Conservation (phyloP, 2,888 invertebrate species). For the Podabrus alpinus region DNA sequence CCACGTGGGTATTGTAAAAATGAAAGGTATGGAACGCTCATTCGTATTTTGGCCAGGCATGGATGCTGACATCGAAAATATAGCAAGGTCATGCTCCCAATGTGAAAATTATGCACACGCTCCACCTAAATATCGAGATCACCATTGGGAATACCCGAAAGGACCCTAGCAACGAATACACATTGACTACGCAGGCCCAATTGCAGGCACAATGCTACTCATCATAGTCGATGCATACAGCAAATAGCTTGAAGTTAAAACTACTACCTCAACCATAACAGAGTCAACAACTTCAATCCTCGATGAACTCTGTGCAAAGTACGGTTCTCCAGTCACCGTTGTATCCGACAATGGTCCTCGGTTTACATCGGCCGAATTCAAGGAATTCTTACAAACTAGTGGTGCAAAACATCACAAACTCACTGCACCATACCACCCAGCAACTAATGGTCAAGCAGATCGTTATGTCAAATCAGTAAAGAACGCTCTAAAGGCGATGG, state of each 20-base stretch:
- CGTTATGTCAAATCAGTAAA: not conserved
- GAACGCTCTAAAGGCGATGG: no score
- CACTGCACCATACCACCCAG: conserved; percentile 29
- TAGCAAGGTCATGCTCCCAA: no score
- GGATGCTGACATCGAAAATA: no score
- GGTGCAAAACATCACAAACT: conserved; percentile 30
- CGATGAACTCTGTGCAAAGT: conserved; percentile 26
- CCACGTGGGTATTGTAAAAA: no score
- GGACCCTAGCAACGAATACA: no score
- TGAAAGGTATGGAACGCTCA: no score
- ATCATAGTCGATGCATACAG: conserved; percentile 32
- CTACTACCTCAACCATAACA: conserved; percentile 28
- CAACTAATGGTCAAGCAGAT: conserved; percentile 30
- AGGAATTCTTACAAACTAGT: conserved; percentile 12
- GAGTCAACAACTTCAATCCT: conserved; percentile 23
- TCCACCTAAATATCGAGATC: no score
- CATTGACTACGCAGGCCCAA: no score
- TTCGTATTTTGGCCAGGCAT: no score
- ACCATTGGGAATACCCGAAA: no score
- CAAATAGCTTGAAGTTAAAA: conserved; percentile 36
- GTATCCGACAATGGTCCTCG: conserved; percentile 34
- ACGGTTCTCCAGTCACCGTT: conserved; percentile 26
- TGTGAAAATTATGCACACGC: no score
- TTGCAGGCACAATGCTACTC: no score
- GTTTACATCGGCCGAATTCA: conserved; percentile 28